phyloP scores from a whole-genome alignment of 1,140 invertebrate genomes.

The Dufourea novaeangliae region DNA sequence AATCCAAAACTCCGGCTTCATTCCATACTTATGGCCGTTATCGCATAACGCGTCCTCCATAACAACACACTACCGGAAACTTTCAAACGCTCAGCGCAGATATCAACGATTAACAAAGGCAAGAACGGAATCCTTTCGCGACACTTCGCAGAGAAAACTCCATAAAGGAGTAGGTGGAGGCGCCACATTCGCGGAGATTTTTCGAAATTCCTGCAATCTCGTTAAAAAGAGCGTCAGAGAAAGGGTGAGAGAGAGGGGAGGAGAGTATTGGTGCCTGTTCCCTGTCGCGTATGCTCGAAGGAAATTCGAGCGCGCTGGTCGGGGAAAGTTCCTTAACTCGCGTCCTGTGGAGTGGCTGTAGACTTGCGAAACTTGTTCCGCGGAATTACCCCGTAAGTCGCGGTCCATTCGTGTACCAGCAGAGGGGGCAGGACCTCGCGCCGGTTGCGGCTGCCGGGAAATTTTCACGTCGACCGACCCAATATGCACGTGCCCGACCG shows the following conservation, averaged over 20 bases:
- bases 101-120: slow-evolving; percentile 2
- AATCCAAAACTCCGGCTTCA: no score
- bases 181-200: slow-evolving; percentile 36
- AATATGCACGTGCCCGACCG: slow-evolving; percentile 23
- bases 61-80: no score
- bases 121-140: background rate
- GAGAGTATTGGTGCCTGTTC: slow-evolving; percentile 8
- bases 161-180: background rate
- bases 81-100: background rate
- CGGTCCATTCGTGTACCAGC: slow-evolving; percentile 25
- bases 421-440: background rate
- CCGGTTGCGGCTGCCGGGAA: background rate
- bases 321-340: slow-evolving; percentile 60
- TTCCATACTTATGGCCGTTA: no score
- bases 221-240: slow-evolving; percentile 10
- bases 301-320: slow-evolving; percentile 52
- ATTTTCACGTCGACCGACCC: slow-evolving; percentile 31
- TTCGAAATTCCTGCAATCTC: slow-evolving; percentile 43
- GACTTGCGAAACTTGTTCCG: slow-evolving; percentile 62
- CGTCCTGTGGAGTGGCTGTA: slow-evolving; percentile 55
- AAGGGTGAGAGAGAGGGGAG: slow-evolving; percentile 42
- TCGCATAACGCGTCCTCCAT: no score
- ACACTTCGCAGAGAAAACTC: background rate
- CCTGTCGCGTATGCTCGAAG: slow-evolving; percentile 46
- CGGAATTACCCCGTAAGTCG: slow-evolving; percentile 66